Conservation (phyloP, 2,113 vertebrate genomes). For the Antechinus flavipes region DNA sequence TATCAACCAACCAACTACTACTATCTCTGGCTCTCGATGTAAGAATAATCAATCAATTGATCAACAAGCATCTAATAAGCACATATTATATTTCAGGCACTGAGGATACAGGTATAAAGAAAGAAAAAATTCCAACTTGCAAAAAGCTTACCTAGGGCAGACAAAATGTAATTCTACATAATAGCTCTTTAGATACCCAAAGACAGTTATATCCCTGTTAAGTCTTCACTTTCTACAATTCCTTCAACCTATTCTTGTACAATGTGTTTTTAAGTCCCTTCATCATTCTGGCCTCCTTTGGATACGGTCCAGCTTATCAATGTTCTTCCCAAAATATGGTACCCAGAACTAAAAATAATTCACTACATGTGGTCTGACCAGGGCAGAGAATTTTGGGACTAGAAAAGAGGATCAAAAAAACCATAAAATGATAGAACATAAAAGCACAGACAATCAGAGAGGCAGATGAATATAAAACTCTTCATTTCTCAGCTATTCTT, state of each 20-base stretch:
- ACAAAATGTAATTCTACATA: not conserved
- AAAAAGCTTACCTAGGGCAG: not conserved
- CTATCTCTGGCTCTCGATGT: not conserved
- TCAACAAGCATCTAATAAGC: not conserved
- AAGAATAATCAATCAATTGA: not conserved
- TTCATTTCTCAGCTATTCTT: not conserved
- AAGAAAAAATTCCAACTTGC: not conserved
- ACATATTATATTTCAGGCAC: not conserved
- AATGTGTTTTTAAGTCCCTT: not conserved
- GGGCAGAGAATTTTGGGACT: not conserved
- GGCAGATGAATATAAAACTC: not conserved
- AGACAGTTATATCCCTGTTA: not conserved
- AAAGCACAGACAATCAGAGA: not conserved
- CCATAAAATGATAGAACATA: not conserved
- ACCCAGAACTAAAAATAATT: not conserved
- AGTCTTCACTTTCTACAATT: not conserved
- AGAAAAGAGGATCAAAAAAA: not conserved
- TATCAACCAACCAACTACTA: too few species aligned
- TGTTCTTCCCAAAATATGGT: not conserved
- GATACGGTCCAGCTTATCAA: not conserved
- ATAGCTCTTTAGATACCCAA: not conserved
- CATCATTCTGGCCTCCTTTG: not conserved
- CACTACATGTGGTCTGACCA: not conserved
- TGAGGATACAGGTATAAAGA: not conserved
- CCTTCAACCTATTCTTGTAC: not conserved